phyloP scores from a whole-genome alignment of 2,888 invertebrate genomes.

The Ophion ellenae region DNA sequence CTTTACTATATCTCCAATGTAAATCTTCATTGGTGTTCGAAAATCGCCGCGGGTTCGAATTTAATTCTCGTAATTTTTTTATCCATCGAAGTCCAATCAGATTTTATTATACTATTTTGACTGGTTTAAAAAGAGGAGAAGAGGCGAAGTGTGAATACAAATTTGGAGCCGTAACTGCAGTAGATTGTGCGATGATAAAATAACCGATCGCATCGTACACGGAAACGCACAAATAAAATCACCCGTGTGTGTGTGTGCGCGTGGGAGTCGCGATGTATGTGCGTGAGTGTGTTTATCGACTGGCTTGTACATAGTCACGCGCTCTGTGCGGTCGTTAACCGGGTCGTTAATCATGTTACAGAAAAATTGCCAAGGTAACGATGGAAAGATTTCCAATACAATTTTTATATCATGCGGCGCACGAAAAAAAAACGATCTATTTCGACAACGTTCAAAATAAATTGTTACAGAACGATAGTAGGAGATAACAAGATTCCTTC shows the following conservation, averaged over 20 bases:
- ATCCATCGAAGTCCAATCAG: not conserved
- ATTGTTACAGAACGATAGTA: not conserved
- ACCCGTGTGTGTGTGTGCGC: not conserved
- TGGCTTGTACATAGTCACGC: conserved; percentile 2
- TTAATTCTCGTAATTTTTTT: not conserved
- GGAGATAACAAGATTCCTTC: not conserved
- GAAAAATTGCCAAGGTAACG: conserved; percentile 7
- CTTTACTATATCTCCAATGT: not conserved
- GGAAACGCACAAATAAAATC: not conserved
- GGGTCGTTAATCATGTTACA: conserved; percentile 27
- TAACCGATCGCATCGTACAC: not conserved
- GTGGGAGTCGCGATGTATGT: not conserved
- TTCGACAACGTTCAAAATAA: not conserved
- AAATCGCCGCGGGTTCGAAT: not conserved
- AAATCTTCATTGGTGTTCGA: not conserved
- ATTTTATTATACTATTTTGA: not conserved
- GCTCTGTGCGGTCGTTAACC: conserved; percentile 19
- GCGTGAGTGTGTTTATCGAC: not conserved
- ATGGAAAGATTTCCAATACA: conserved; percentile 3
- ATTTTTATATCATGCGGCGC: not conserved
- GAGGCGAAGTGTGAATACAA: not conserved
- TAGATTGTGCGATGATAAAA: not conserved
- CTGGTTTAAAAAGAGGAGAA: not conserved
- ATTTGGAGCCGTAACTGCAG: not conserved
- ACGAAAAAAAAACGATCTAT: not conserved